phyloP scores from a whole-genome alignment of 1,140 invertebrate species.

The Drosophila murphyi region DNA sequence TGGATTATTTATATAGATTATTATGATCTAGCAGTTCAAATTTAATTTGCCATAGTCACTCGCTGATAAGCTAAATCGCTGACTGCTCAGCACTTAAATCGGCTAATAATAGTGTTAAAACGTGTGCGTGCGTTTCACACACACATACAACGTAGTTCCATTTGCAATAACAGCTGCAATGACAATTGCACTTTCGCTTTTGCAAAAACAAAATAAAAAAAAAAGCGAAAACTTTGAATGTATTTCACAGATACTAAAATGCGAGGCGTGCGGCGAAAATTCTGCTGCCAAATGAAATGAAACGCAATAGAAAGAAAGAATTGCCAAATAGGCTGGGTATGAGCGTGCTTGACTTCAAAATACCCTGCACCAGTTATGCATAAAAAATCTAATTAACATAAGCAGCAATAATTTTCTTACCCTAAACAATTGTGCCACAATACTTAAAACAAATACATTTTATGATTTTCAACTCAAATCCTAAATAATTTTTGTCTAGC shows the following conservation, averaged over 20 bases:
- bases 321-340: conserved; percentile 37
- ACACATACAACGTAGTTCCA: conserved; percentile 1
- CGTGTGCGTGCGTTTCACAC: conserved; percentile 5
- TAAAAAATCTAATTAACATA: background rate
- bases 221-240: background rate
- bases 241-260: conserved; percentile 42
- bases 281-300: conserved; percentile 69
- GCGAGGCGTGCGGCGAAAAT: conserved; percentile 33
- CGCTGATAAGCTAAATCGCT: background rate
- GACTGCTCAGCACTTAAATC: conserved; percentile 8
- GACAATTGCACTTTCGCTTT: conserved; percentile 70
- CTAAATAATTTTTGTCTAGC: background rate
- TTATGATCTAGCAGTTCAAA: background rate
- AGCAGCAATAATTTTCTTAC: no score
- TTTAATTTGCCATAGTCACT: background rate
- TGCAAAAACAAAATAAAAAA: conserved; percentile 1
- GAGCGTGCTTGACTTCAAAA: conserved; percentile 18
- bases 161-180: conserved; percentile 1
- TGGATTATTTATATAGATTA: background rate
- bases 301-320: conserved; percentile 67
- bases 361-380: conserved; percentile 22
- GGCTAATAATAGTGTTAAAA: conserved; percentile 1
- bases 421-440: no score
- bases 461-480: no score
- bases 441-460: background rate